phyloP scores from a whole-genome alignment of 2,888 invertebrate genomes.

The Iphiclides podalirius region DNA sequence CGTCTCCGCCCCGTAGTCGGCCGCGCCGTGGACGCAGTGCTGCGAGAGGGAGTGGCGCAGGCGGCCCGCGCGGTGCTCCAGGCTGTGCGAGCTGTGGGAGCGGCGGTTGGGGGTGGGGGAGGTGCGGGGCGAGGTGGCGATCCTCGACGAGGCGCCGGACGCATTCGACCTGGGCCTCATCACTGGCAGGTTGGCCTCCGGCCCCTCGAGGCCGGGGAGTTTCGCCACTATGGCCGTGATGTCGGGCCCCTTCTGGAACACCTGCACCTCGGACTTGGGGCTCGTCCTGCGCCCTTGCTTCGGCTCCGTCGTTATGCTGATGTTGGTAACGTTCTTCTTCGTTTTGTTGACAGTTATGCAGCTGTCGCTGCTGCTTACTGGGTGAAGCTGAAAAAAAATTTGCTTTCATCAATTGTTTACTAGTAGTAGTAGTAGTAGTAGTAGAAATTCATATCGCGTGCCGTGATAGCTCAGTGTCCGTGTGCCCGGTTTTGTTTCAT shows the following conservation, averaged over 20 bases:
- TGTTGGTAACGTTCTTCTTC: slow-evolving; percentile 84
- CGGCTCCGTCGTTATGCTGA: slow-evolving; percentile 83
- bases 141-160: slow-evolving; percentile 80
- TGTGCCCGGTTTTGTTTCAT: too few species aligned
- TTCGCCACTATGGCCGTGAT: slow-evolving; percentile 86
- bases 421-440: too few species aligned
- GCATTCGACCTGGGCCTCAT: slow-evolving; percentile 77
- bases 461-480: too few species aligned
- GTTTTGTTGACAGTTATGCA: slow-evolving; percentile 79
- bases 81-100: slow-evolving; percentile 68
- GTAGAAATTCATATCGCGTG: too few species aligned
- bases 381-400: slow-evolving; percentile 52
- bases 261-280: slow-evolving; percentile 78
- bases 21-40: slow-evolving; percentile 64
- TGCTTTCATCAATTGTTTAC: too few species aligned
- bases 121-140: slow-evolving; percentile 58
- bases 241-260: slow-evolving; percentile 90
- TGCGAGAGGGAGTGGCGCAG: slow-evolving; percentile 70
- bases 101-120: slow-evolving; percentile 54
- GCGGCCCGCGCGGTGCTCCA: slow-evolving; percentile 64
- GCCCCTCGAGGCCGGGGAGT: slow-evolving; percentile 78
- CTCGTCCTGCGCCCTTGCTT: slow-evolving; percentile 50
- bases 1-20: slow-evolving; percentile 81
- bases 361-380: slow-evolving; percentile 61
- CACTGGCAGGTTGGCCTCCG: slow-evolving; percentile 60